Evolutionary conservation across 2,888 invertebrate genomes (phyloP).

Genomic region (Xylota sylvarum): DNA sequence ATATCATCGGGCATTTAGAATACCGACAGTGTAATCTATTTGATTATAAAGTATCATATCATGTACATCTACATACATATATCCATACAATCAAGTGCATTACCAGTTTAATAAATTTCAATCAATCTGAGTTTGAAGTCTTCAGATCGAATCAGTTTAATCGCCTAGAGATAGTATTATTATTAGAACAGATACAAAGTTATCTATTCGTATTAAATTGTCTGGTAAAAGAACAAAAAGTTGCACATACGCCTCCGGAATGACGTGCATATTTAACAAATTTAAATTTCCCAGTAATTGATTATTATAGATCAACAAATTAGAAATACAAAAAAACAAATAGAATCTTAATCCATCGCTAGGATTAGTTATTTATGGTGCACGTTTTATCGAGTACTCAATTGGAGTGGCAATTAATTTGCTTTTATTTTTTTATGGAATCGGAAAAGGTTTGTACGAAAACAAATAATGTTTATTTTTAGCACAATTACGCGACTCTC

Average conservation of each 20-base stretch:
- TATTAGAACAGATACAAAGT: not conserved
- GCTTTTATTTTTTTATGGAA: slow-evolving; percentile 1
- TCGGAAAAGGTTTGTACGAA: not conserved
- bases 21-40: not conserved
- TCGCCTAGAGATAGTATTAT: not conserved
- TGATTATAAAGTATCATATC: not conserved
- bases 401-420: slow-evolving; percentile 30
- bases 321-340: not conserved
- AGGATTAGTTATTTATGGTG: not conserved
- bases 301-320: not conserved
- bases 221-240: not conserved
- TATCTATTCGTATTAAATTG: not conserved
- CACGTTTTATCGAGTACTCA: not conserved
- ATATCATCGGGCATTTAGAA: not conserved
- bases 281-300: not conserved
- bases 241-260: slow-evolving; percentile 49
- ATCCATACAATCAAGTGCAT: not conserved
- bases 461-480: slow-evolving; percentile 9
- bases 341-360: slow-evolving; percentile 17
- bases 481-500: slow-evolving; percentile 15
- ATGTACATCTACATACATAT: not conserved
- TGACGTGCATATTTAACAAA: not conserved
- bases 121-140: not conserved
- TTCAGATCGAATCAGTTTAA: not conserved
- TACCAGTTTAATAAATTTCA: not conserved